A percentile compares a stretch with the other conserved stretches of the same genome.
Conservation (phyloP, 2,888 invertebrate species). For the Thymelicus lineola region DNA sequence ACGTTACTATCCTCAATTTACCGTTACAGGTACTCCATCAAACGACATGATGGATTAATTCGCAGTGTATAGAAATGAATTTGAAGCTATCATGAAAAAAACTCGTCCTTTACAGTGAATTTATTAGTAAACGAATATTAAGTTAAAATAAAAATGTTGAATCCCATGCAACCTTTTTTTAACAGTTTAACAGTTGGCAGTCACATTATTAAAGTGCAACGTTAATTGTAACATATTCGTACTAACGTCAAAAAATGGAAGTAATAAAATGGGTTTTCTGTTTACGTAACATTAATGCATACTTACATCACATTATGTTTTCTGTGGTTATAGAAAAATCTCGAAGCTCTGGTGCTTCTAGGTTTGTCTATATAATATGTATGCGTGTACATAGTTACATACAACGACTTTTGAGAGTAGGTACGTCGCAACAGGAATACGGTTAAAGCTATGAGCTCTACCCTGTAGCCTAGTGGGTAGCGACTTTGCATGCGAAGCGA, state of each 20-base stretch:
- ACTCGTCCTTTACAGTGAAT: not conserved
- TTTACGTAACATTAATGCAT: not conserved
- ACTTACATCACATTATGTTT: too few species aligned
- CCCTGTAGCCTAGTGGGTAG: too few species aligned
- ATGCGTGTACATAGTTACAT: too few species aligned
- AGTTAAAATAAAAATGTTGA: not conserved
- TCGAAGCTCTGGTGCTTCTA: too few species aligned
- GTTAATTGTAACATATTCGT: not conserved
- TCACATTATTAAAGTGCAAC: not conserved
- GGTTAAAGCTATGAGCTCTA: too few species aligned
- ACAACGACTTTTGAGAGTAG: too few species aligned
- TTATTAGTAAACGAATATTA: not conserved
- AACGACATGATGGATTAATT: not conserved
- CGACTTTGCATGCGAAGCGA: too few species aligned
- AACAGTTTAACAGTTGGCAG: not conserved
- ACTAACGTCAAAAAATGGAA: not conserved
- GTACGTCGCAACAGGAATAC: too few species aligned
- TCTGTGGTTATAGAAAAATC: too few species aligned
- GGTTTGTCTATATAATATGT: too few species aligned
- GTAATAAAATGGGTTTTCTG: not conserved
- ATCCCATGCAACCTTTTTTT: not conserved
- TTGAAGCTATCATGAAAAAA: not conserved
- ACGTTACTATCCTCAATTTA: not conserved
- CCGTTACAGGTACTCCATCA: not conserved
- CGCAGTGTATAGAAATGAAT: not conserved